phyloP scores from a whole-genome alignment of 2,797 vertebrate genomes.

The Ctenopoma multispine region DNA sequence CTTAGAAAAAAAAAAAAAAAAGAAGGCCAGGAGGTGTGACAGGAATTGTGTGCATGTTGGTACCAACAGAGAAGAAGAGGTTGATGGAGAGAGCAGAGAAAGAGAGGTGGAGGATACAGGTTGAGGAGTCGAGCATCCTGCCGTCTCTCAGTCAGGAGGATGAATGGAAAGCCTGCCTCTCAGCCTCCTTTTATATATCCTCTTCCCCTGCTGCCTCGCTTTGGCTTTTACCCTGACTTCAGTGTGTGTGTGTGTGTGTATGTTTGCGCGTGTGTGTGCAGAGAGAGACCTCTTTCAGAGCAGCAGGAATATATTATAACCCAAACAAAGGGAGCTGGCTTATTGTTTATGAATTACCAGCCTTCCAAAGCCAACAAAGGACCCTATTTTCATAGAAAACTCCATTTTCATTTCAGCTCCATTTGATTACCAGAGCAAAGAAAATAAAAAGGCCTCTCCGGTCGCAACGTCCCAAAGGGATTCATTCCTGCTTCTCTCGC shows the following conservation, averaged over 20 bases:
- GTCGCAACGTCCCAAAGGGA: constrained; percentile 93
- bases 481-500: constrained; percentile 79
- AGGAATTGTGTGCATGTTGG: neutral
- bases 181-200: constrained; percentile 76
- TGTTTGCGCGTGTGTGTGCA: constrained; percentile 1
- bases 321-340: constrained; percentile 93
- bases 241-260: constrained; percentile 24
- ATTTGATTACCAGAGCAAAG: constrained; percentile 96
- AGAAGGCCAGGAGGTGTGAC: neutral
- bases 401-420: constrained; percentile 98
- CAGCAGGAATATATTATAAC: constrained; percentile 99
- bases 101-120: constrained; percentile 34
- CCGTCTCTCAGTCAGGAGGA: constrained; percentile 57
- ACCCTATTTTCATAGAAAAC: constrained; percentile 98
- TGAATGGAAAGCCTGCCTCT: constrained; percentile 71
- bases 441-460: constrained; percentile 90
- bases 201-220: constrained; percentile 70
- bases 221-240: constrained; percentile 76
- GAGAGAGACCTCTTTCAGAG: constrained; percentile 78
- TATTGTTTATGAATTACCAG: constrained; percentile 99
- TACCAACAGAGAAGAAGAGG: neutral
- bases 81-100: constrained; percentile 16
- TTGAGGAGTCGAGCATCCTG: constrained; percentile 59
- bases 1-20: neutral
- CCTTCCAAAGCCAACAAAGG: constrained; percentile 96